Percentiles rank a stretch among this genome's conserved stretches.
Evolutionary conservation across 2,888 invertebrate genomes (phyloP).

Genomic region (Punctoribates punctum): DNA sequence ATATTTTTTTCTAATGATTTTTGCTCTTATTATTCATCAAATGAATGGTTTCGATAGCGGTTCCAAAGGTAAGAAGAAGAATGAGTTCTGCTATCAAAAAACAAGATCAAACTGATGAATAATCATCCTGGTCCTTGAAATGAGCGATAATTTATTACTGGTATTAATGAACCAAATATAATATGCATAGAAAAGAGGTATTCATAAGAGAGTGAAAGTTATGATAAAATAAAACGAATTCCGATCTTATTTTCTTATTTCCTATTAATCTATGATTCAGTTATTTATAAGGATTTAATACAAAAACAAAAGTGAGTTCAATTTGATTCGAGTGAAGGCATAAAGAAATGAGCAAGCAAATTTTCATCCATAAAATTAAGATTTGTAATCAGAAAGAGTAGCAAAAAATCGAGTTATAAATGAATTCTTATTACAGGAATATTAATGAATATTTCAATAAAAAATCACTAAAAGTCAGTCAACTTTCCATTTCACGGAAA

Average conservation of each 20-base stretch:
- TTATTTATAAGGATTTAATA: neutral
- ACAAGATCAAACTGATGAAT: too few relatives aligned
- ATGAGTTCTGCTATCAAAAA: too few relatives aligned
- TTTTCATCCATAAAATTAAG: too few relatives aligned
- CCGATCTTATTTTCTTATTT: too few relatives aligned
- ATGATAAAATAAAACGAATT: too few relatives aligned
- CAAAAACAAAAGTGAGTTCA: neutral
- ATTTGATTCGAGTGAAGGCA: neutral
- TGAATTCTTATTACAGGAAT: slow-evolving; percentile 5
- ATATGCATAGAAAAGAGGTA: neutral
- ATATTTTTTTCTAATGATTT: too few relatives aligned
- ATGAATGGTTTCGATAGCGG: too few relatives aligned
- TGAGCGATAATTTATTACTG: neutral
- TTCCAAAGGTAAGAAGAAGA: too few relatives aligned
- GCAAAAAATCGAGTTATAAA: neutral
- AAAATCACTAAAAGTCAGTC: slow-evolving; percentile 10
- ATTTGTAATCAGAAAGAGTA: neutral
- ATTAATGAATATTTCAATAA: neutral
- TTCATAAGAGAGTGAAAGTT: too few relatives aligned
- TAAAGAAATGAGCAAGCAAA: too few relatives aligned
- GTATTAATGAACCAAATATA: neutral
- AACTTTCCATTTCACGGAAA: slow-evolving; percentile 18
- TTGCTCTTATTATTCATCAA: too few relatives aligned
- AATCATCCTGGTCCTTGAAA: neutral
- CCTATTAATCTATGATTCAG: neutral